phyloP scores from a whole-genome alignment of 2,113 vertebrate genomes.

The Salminus brasiliensis region DNA sequence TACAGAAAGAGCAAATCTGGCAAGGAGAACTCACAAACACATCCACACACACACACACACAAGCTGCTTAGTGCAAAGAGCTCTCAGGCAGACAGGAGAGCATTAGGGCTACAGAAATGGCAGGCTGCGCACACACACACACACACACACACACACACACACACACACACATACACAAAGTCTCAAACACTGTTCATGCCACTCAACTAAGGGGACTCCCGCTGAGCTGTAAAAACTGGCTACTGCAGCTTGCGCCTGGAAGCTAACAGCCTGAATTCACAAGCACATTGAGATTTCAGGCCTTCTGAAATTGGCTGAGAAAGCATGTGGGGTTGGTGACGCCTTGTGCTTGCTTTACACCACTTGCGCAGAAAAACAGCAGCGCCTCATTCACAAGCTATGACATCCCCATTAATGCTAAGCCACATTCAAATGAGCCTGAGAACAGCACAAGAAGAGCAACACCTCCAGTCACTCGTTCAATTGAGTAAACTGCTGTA shows the following conservation, averaged over 20 bases:
- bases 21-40: conserved; percentile 18
- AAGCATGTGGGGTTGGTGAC: conserved; percentile 8
- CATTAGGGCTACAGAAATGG: conserved; percentile 34
- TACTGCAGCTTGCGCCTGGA: conserved; percentile 41
- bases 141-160: conserved; percentile 15
- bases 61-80: conserved; percentile 36
- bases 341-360: conserved; percentile 36
- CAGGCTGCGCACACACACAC: not conserved
- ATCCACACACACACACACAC: conserved; percentile 18
- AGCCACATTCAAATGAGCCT: not conserved
- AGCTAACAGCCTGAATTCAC: conserved; percentile 52
- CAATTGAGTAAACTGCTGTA: not conserved
- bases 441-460: not conserved
- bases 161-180: conserved; percentile 28
- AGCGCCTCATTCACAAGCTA: not conserved
- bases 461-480: not conserved
- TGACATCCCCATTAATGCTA: conserved; percentile 15
- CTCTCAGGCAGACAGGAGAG: conserved; percentile 25
- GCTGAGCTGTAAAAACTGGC: conserved; percentile 50
- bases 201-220: conserved; percentile 48
- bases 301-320: conserved; percentile 44
- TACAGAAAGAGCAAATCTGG: conserved; percentile 29
- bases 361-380: conserved; percentile 21
- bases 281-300: conserved; percentile 46
- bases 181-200: conserved; percentile 48